Evolutionary conservation across 2,888 invertebrate genomes (phyloP).

Genomic region (Mythimna pallens): DNA sequence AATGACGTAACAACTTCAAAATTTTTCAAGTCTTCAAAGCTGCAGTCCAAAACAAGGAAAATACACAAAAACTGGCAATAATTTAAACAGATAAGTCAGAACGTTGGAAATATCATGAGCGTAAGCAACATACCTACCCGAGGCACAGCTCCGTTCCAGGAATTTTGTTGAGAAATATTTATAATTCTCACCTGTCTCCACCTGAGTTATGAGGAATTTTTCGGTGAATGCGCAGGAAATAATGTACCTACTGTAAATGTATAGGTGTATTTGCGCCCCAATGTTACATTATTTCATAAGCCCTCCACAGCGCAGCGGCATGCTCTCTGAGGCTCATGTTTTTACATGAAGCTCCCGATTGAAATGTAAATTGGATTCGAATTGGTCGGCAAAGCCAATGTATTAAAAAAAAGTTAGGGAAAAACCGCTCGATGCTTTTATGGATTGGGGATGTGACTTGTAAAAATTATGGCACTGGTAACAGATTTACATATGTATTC

Average conservation of each 20-base stretch:
- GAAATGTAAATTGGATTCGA: conserved; percentile 87
- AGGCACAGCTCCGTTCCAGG: conserved; percentile 58
- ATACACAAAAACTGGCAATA: conserved; percentile 55
- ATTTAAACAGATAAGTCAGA: conserved; percentile 61
- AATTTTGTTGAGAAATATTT: conserved; percentile 74
- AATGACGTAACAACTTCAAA: conserved; percentile 1
- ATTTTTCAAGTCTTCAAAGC: conserved; percentile 24
- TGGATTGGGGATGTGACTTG: conserved; percentile 74
- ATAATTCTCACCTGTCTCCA: conserved; percentile 70
- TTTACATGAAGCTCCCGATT: conserved; percentile 86
- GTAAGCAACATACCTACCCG: conserved; percentile 66
- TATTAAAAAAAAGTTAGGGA: conserved; percentile 77
- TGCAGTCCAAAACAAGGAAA: conserved; percentile 14
- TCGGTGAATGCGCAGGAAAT: conserved; percentile 68
- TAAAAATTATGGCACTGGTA: conserved; percentile 72
- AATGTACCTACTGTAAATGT: conserved; percentile 55
- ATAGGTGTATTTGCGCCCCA: conserved; percentile 70
- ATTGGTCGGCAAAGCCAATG: conserved; percentile 84
- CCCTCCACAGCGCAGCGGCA: conserved; percentile 70
- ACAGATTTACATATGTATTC: conserved; percentile 58
- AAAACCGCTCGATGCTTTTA: conserved; percentile 75
- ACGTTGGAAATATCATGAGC: conserved; percentile 65
- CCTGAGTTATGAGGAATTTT: conserved; percentile 75
- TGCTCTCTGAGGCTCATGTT: conserved; percentile 82
- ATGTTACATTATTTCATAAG: conserved; percentile 83